Conservation (phyloP, 2,113 vertebrate species). For the Catharus minimus region DNA sequence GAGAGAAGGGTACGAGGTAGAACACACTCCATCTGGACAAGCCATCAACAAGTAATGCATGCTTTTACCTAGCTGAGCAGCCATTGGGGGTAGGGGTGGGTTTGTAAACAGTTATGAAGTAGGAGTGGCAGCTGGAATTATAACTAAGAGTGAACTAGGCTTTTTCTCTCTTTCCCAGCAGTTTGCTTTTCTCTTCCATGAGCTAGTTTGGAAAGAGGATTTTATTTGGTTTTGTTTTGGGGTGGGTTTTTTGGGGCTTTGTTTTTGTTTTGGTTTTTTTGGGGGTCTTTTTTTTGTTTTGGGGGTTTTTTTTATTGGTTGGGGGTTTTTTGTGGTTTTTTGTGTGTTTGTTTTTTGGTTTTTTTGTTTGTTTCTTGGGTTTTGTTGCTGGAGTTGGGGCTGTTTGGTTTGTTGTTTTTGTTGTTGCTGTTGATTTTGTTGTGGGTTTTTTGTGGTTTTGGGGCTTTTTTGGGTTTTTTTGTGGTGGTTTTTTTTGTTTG, state of each 20-base stretch:
- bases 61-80: background rate
- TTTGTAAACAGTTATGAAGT: background rate
- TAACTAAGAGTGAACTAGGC: background rate
- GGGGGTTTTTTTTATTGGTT: too few relatives aligned
- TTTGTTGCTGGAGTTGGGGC: background rate
- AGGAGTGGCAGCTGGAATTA: background rate
- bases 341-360: too few relatives aligned
- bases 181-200: background rate
- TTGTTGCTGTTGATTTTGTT: background rate
- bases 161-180: background rate
- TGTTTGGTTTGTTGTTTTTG: background rate
- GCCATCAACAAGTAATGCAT: constrained; percentile 81
- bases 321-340: too few relatives aligned
- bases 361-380: background rate
- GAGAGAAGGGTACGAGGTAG: constrained; percentile 84
- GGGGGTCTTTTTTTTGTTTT: too few relatives aligned
- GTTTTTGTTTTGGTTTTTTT: background rate
- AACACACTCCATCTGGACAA: constrained; percentile 85
- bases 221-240: background rate
- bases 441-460: background rate
- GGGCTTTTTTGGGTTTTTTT: background rate
- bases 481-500: background rate
- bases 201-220: background rate
- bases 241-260: too few relatives aligned
- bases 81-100: background rate